Percentiles rank a stretch among this genome's conserved stretches.
These are phyloP conservation scores for Tinea trinotella DNA, from an alignment of 2,888 invertebrate species.

Conservation along the genomic window DNA sequence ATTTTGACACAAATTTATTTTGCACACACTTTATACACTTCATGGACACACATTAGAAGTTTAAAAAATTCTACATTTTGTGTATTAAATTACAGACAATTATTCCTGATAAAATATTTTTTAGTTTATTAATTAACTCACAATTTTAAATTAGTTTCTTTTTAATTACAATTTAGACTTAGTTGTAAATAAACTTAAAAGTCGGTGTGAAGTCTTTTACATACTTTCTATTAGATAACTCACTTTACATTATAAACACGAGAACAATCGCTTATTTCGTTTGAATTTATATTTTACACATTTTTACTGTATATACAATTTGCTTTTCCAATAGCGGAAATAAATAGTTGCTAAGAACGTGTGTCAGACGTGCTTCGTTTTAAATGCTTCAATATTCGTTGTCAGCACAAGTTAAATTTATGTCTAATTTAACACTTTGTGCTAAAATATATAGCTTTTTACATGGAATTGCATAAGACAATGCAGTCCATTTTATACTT, in stretches of 20 bases:
- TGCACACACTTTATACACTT: background rate
- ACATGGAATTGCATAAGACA: background rate
- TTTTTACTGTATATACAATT: background rate
- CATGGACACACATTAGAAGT: background rate
- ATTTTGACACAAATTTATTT: background rate
- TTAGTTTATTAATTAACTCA: too few relatives aligned
- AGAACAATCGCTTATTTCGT: background rate
- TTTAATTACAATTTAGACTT: too few relatives aligned
- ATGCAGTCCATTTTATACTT: background rate
- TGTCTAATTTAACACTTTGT: background rate
- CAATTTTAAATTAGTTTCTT: too few relatives aligned
- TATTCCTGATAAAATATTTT: too few relatives aligned
- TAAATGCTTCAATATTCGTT: background rate
- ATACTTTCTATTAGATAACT: too few relatives aligned
- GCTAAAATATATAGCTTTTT: slow-evolving; percentile 1
- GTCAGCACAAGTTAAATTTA: background rate
- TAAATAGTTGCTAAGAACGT: background rate
- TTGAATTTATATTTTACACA: slow-evolving; percentile 1
- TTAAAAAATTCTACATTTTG: too few relatives aligned
- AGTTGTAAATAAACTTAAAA: too few relatives aligned
- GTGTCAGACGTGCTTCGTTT: background rate
- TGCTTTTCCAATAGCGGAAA: background rate
- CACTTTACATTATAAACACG: background rate
- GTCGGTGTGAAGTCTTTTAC: too few relatives aligned
- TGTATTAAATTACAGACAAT: too few relatives aligned